Base-by-base conservation (phyloP, 1,140 invertebrate genomes). In the Drosophila ambigua region DNA sequence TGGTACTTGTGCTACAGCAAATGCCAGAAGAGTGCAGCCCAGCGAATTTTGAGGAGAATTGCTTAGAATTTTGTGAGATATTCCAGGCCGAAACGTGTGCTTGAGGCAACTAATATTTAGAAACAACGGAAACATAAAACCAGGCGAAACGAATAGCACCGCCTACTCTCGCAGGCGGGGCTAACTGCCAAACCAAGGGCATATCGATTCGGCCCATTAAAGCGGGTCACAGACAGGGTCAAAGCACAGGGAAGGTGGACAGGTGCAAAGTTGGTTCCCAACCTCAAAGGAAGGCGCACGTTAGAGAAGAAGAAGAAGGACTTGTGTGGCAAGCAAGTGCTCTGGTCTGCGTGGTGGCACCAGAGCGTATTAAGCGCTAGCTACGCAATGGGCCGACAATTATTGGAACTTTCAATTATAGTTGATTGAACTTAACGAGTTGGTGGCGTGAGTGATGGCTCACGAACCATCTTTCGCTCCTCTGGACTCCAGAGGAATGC, bases 351-450 rank as follows among this genome's bases (percentile, higher is more conserved):
- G 3, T 8, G 31, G 8, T 31, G 31, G 35, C 45, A 7, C 54
- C 52, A 23, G 45, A 52, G 64, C 57, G 52, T 46, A 59, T 35
- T 44, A 4, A 52, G 72, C 39, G 52, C 7, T n/a, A 31, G 52
- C 7, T 16, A 43, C 28, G 46, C 31, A 35, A 26, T 16, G n/a
- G 20, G 20, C 35, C 16, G 46, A n/a, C 44, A 8, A 23, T 26
- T 55, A 69, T 69, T 69, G 45, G 44, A 72, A 49, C 31, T 48
- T 51, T 49, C 48, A 59, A 62, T 65, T 73, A 58, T 58, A 44
- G 24, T 43, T 66, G 54, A 78, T 63, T 66, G 57, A 31, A 66
- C 35, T 51, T 65, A 79, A 85, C 61, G 46, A 77, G 77, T 68
- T 54, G 24, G 24, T 79, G 58, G 62, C 81, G 64, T 68, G 76